Conservation (phyloP, 2,797 vertebrate genomes). For the Trichosurus vulpecula region DNA sequence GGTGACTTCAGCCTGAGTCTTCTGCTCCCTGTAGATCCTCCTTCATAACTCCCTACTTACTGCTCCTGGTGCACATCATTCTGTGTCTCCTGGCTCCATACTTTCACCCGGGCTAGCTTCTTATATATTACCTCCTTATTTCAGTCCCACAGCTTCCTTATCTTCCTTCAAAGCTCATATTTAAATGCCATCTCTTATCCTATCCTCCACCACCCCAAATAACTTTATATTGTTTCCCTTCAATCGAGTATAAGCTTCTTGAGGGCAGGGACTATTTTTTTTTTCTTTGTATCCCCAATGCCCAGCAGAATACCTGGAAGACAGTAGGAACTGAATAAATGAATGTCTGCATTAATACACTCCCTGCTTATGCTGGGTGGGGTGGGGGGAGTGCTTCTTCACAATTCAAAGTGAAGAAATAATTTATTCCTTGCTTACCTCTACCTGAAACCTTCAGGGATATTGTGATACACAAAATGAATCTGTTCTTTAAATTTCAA, state of each 20-base stretch:
- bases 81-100: background rate
- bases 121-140: background rate
- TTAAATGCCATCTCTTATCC: background rate
- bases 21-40: background rate
- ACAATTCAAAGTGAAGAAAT: background rate
- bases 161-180: background rate
- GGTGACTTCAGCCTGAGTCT: background rate
- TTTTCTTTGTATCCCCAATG: background rate
- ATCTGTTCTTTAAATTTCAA: slow-evolving; percentile 39
- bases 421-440: background rate
- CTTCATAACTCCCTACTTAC: background rate
- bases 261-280: background rate
- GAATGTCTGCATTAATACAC: background rate
- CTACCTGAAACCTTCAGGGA: background rate
- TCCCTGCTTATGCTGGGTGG: background rate
- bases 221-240: background rate
- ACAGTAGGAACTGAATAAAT: background rate
- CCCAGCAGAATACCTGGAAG: background rate
- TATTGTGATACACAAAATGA: background rate
- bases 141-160: background rate
- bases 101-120: background rate
- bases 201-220: background rate
- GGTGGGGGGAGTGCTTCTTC: background rate
- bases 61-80: background rate
- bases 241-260: background rate